phyloP scores from a whole-genome alignment of 2,797 vertebrate species.

The Taenioides sp. region DNA sequence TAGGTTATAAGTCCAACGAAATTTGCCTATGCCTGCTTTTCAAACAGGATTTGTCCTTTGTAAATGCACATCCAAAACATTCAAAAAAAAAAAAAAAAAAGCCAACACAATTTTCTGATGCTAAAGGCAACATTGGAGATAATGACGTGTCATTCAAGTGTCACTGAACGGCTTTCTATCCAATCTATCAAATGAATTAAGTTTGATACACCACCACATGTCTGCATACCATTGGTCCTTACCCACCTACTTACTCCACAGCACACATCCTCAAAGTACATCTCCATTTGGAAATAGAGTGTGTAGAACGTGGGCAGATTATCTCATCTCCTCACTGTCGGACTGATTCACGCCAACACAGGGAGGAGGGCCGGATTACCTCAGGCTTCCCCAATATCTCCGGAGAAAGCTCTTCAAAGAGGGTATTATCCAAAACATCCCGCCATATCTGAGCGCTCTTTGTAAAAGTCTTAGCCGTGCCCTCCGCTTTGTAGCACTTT shows the following conservation, averaged over 20 bases:
- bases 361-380: conserved; percentile 57
- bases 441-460: conserved; percentile 66
- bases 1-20: too few relatives aligned
- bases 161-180: neutral
- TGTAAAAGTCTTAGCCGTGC: conserved; percentile 68
- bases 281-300: conserved; percentile 44
- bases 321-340: conserved; percentile 61
- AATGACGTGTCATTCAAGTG: neutral
- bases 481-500: conserved; percentile 61
- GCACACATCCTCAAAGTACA: conserved; percentile 16
- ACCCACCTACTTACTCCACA: conserved; percentile 7
- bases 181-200: conserved; percentile 12
- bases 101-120: neutral
- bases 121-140: neutral
- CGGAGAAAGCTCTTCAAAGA: conserved; percentile 65
- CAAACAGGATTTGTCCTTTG: too few relatives aligned
- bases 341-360: conserved; percentile 59
- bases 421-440: conserved; percentile 68
- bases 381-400: conserved; percentile 63
- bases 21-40: too few relatives aligned
- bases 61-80: too few relatives aligned
- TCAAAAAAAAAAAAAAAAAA: too few relatives aligned
- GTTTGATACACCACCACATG: conserved; percentile 29
- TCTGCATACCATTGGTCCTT: neutral
- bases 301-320: conserved; percentile 54